Evolutionary conservation across 1,140 invertebrate genomes (phyloP).

Genomic region (Hermatobates lingyangjiaoensis): DNA sequence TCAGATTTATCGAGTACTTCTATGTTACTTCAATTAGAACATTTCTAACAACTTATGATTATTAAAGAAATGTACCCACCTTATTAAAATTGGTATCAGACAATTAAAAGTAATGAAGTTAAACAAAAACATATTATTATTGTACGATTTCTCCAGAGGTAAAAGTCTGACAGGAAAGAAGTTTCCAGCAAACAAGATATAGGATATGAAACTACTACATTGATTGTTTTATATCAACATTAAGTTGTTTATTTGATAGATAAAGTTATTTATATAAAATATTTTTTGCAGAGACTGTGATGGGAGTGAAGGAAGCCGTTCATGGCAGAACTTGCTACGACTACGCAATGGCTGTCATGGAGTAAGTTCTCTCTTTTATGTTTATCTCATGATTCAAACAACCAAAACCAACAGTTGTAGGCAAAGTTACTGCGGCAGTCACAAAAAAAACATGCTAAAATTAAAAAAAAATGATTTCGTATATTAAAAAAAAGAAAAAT

Average conservation of each 20-base stretch:
- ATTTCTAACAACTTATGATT: too few species aligned
- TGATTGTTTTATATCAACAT: neutral
- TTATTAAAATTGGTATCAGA: too few species aligned
- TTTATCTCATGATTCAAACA: neutral
- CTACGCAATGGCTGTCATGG: constrained; percentile 70
- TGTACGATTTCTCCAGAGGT: neutral
- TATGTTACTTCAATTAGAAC: too few species aligned
- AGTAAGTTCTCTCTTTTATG: constrained; percentile 24
- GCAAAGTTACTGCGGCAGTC: neutral
- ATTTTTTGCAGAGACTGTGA: constrained; percentile 45
- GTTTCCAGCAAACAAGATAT: too few species aligned
- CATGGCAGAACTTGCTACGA: constrained; percentile 55
- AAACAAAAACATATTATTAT: neutral
- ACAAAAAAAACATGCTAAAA: neutral
- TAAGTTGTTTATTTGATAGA: neutral
- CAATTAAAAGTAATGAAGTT: too few species aligned
- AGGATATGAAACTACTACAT: too few species aligned
- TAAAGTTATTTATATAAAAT: neutral
- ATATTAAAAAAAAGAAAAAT: neutral
- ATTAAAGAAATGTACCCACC: too few species aligned
- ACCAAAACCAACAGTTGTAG: neutral
- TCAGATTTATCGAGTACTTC: too few species aligned
- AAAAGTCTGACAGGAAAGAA: too few species aligned
- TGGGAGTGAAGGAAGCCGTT: constrained; percentile 50
- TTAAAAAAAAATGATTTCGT: neutral